Base-by-base conservation (phyloP, 2,113 vertebrate species). In the Geothlypis trichas region DNA sequence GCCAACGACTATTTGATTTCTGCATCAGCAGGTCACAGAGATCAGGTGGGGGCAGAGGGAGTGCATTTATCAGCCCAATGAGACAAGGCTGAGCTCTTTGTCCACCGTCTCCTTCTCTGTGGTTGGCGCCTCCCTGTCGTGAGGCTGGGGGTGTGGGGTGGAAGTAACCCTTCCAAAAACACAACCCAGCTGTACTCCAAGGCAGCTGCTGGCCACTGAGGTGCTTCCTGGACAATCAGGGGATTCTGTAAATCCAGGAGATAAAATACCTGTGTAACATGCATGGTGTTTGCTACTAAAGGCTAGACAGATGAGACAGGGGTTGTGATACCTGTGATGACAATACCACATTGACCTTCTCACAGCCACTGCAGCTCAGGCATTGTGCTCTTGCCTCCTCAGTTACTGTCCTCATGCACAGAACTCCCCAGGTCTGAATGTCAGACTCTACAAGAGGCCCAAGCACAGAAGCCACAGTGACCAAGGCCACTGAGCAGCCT, bases 1-100 rank as follows among this genome's bases (percentile, higher is more conserved):
- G 95, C 90, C 92, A 96, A 86, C 61, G 76, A 35, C 79, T 65
- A 67, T 65, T 52, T 72, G 88, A 87, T 86, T 92, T 92, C 76
- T 94, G 82, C 90, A 93, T 93, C 72, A 71, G 41, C 79, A 92
- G 77, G 91, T 93, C 95, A 95, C 44, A 85, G 76, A 35, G 93
- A 84, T 89, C 85, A 95, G 83, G 65, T 88, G 14, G 44, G 59
- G 37, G 44, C 72, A 94, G 85, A 84, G 72, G 92, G 85, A 90
- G 85, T 74, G 73, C 16, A 10, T 69, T 19, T 33, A 31, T 49
- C 76, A 92, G 76, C 57, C 93, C 95, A 96, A 84, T 92, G 76
- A 93, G 68, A 74, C 44, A 52, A 78, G 14, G 27, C 88, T 86
- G 57, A 88, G 65, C 88, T 78, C 58, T 62, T 51, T 66, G 47